These are phyloP conservation scores for Calameuta pallipes DNA, from an alignment of 2,888 invertebrate species.

Conservation along the genomic window DNA sequence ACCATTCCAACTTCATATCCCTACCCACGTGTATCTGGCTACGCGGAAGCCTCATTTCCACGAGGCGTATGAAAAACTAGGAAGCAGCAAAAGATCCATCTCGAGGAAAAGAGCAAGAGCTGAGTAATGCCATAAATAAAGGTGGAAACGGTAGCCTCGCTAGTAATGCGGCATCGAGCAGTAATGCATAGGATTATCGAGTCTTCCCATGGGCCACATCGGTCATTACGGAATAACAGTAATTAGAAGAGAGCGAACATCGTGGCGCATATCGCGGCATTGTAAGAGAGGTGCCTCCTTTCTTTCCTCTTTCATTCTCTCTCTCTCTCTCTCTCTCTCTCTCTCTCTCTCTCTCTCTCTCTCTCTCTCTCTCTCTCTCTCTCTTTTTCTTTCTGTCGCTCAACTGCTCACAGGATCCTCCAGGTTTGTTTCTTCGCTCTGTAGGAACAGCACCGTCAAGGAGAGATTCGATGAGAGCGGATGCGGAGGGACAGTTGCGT, in stretches of 20 bases:
- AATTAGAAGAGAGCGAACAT: conserved; percentile 62
- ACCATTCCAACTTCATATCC: neutral
- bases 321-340: neutral
- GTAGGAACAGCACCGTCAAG: conserved; percentile 17
- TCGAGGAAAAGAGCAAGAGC: conserved; percentile 29
- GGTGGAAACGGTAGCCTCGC: conserved; percentile 34
- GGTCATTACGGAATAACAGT: conserved; percentile 65
- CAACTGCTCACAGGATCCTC: neutral
- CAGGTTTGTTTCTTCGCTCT: neutral
- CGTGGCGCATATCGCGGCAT: conserved; percentile 44
- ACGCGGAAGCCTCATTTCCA: neutral
- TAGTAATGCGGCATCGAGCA: conserved; percentile 55
- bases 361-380: conserved; percentile 3
- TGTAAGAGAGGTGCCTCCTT: conserved; percentile 39
- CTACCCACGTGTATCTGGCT: neutral
- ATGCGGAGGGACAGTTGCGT: conserved; percentile 65
- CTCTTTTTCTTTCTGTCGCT: conserved; percentile 8
- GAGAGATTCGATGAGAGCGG: conserved; percentile 65
- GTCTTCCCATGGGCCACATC: conserved; percentile 64
- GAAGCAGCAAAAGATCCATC: conserved; percentile 46
- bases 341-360: conserved; percentile 4
- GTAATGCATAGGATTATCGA: conserved; percentile 66
- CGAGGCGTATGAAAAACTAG: conserved; percentile 23
- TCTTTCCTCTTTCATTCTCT: conserved; percentile 17
- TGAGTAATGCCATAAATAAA: conserved; percentile 55